phyloP scores from a whole-genome alignment of 2,113 vertebrate species.

The Nannobrachium achirus region DNA sequence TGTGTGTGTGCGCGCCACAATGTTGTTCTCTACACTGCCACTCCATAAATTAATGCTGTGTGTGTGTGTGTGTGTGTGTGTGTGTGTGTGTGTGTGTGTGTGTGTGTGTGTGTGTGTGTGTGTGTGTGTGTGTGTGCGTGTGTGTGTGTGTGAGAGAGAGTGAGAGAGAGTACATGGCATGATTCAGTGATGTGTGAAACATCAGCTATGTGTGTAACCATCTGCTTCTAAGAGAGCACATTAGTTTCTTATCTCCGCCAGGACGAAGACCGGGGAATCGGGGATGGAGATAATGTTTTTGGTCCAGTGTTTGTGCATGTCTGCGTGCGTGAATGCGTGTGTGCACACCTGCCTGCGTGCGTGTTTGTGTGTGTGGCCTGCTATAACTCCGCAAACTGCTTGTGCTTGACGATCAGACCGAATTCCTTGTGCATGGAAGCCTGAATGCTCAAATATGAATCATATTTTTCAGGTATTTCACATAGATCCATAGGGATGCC shows the following conservation, averaged over 20 bases:
- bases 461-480: too few relatives aligned
- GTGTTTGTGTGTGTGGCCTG: conserved; percentile 19
- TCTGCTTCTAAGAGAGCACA: conserved; percentile 59
- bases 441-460: too few relatives aligned
- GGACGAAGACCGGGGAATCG: too few relatives aligned
- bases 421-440: too few relatives aligned
- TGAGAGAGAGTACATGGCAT: conserved; percentile 58
- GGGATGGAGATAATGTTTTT: too few relatives aligned
- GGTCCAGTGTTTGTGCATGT: neutral
- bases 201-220: conserved; percentile 75
- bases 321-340: neutral
- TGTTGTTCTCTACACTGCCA: too few relatives aligned
- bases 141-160: neutral
- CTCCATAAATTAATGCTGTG: too few relatives aligned
- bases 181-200: conserved; percentile 75
- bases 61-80: neutral
- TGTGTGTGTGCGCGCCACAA: neutral
- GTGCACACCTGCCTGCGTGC: neutral
- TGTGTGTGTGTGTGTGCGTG: neutral
- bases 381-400: too few relatives aligned
- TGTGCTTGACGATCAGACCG: too few relatives aligned
- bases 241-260: too few relatives aligned
- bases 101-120: neutral
- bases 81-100: neutral
- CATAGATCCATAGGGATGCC: too few relatives aligned